A percentile compares a stretch with the other conserved stretches of the same genome.
These are phyloP conservation scores for Clostera curtula DNA, from an alignment of 2,888 invertebrate species.

Conservation along the genomic window DNA sequence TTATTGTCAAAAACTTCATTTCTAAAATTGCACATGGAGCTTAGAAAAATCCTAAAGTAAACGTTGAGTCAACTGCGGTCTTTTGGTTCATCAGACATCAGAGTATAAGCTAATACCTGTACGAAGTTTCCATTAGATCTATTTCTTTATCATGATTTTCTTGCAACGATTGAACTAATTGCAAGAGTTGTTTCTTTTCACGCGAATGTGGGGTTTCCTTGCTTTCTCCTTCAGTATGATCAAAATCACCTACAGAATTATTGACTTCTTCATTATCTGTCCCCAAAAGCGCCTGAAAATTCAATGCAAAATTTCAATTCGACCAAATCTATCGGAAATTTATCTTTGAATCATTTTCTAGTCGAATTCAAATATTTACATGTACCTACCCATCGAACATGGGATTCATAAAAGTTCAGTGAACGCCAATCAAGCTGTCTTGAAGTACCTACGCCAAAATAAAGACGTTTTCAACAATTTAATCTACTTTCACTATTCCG, in stretches of 20 bases:
- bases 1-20: too few species aligned
- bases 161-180: conserved; percentile 67
- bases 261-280: conserved; percentile 24
- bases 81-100: neutral
- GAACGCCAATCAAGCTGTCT: too few species aligned
- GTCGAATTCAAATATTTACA: too few species aligned
- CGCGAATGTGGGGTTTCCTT: conserved; percentile 43
- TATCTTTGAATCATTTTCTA: too few species aligned
- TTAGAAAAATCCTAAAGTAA: too few species aligned
- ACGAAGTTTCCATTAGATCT: conserved; percentile 77
- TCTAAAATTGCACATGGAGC: too few species aligned
- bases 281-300: conserved; percentile 45
- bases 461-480: too few species aligned
- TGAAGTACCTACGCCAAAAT: too few species aligned
- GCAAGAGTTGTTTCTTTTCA: conserved; percentile 58
- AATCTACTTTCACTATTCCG: too few species aligned
- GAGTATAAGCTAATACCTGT: conserved; percentile 64
- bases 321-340: conserved; percentile 14
- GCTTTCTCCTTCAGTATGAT: conserved; percentile 22
- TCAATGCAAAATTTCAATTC: conserved; percentile 20
- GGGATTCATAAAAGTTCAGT: too few species aligned
- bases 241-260: conserved; percentile 21
- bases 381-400: too few species aligned
- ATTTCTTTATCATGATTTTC: conserved; percentile 77
- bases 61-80: neutral